phyloP scores from a whole-genome alignment of 1,140 invertebrate species.

The Bombus pyrosoma region DNA sequence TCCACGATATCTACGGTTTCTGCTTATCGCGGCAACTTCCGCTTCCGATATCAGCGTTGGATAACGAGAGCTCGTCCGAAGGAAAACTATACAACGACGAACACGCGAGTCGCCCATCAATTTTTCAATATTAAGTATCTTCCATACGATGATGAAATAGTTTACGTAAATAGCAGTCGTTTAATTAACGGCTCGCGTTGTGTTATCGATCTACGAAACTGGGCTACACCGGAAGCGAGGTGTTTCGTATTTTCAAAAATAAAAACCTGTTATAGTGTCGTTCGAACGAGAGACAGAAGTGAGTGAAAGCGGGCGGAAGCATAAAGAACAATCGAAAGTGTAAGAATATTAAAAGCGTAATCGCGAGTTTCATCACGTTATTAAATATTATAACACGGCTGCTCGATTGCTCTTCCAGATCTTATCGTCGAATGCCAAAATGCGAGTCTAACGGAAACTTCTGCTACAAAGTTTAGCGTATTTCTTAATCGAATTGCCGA shows the following conservation, averaged over 20 bases:
- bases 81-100: background rate
- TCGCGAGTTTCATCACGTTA: background rate
- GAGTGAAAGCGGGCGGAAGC: conserved; percentile 45
- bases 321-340: background rate
- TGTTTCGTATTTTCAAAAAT: background rate
- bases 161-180: background rate
- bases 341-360: background rate
- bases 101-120: background rate
- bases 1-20: conserved; percentile 6
- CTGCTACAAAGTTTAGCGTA: too few species aligned
- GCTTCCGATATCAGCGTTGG: conserved; percentile 43
- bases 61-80: conserved; percentile 1
- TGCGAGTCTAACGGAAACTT: too few species aligned
- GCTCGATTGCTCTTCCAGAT: background rate
- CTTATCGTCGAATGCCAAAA: too few species aligned
- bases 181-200: background rate
- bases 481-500: too few species aligned
- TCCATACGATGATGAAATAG: background rate
- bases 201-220: background rate
- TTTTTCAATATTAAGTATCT: background rate
- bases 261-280: background rate
- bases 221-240: background rate
- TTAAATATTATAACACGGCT: background rate
- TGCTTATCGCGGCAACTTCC: conserved; percentile 55
- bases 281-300: background rate